Evolutionary conservation across 2,113 vertebrate genomes (phyloP), one percentile per base, ranked within the genome.

Genomic region (Pyxicephalus adspersus): DNA sequence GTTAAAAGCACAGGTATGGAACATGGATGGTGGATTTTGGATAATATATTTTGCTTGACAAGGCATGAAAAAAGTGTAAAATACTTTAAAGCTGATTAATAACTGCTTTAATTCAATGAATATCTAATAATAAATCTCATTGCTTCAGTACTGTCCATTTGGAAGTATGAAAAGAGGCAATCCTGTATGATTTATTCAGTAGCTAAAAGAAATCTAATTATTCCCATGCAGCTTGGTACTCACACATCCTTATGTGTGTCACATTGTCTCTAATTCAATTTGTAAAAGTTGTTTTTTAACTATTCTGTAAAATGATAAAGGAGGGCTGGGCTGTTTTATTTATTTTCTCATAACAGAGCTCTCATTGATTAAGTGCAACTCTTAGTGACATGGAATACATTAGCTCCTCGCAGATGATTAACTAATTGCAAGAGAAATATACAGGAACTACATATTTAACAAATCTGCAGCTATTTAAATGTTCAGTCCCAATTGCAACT

Each of bases 291-390:
- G 68, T 74, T 50, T 66, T 65, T 82, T 79, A 68, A 19, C 38
- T 31, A 58, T 26, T 66, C 45, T 75, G 18, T 50, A 57, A 74
- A 75, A 82, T 82, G 71, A 82, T 82, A 82, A 82, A 82, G 80
- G 80, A 82, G 80, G 60, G 70, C 64, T 71, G 61, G 71, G 80
- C 68, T 82, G 80, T 82, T 82, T 75, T 82, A 82, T 82, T 82
- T 82, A 82, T 71, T 82, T 82, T 58, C 72, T 82, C 71, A 28
- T 57, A 82, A 82, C 80, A 61, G 65, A 66, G 80, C 61, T 82
- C 80, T 82, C 70, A 58, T 68, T 81, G 80, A 82, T 82, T 82
- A 82, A 82, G 80, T 82, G 71, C 71, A 82, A 82, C 58, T 75
- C 70, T 82, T 82, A 75, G 80, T 82, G 70, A 75, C 80, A 82